Evolutionary conservation across 2,888 invertebrate species (phyloP), one percentile per base, ranked within the genome.

Genomic region (Drosophila parthenogenetica): DNA sequence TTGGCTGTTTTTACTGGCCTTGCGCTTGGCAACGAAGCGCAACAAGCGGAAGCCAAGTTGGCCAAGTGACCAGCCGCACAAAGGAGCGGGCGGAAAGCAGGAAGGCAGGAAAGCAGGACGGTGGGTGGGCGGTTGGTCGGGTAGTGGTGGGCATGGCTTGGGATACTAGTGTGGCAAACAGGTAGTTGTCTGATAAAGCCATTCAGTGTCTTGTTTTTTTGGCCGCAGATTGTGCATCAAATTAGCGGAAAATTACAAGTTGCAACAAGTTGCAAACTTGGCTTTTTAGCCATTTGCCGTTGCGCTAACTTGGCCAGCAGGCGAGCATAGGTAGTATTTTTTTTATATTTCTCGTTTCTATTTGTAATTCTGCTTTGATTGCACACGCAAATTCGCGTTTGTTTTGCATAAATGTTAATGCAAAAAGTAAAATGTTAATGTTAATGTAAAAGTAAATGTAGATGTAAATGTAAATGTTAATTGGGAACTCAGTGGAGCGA

Each of bases 221-320:
- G 68, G 60, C 29, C 49, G 29, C 64, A 57, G 62, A 58, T 67
- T 69, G 69, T 64, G 76, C 85, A 71, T 84, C 78, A 84, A 82
- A 87, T 82, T 84, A 82, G 87, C 87, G 81, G 81, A 78, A 84
- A 84, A 87, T 81, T 84, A 83, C 77, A 69, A 74, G 64, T 43
- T 82, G 66, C 68, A 69, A 87, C 81, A 71, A 73, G 66, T 59
- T 83, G 66, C 67, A 70, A 48, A 37, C 17, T 58, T 65, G 46
- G 43, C 3, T 35, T 35, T 35, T 35, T 35, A 35, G 35, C 17
- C 54, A 63, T 49, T 68, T 45, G 55, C 55, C 66, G 65, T 65
- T 58, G 62, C 74, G 76, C 66, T 80, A 69, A 69, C 69, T 67
- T 68, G 73, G 64, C 69, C 66, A 37, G 37, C 32, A 16, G 35